Conservation (phyloP, 2,888 invertebrate species). For the Bellardia pandia region DNA sequence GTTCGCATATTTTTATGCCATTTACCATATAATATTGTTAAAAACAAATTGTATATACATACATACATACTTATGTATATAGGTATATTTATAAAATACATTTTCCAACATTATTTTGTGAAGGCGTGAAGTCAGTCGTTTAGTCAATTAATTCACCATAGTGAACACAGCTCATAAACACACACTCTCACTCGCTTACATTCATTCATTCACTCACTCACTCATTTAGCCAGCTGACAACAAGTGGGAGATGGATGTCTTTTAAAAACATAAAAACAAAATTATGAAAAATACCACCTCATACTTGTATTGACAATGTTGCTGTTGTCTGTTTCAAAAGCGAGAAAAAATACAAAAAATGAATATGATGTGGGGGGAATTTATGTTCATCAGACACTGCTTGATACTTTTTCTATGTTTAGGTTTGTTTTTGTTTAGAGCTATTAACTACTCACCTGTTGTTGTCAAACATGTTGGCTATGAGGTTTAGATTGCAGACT, state of each 20-base stretch:
- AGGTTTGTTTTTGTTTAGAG: background rate
- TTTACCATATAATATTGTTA: background rate
- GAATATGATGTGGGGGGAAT: slow-evolving; percentile 66
- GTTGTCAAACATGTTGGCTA: slow-evolving; percentile 63
- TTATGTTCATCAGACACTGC: slow-evolving; percentile 57
- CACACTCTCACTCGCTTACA: slow-evolving; percentile 15
- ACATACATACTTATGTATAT: background rate
- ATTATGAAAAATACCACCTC: slow-evolving; percentile 62
- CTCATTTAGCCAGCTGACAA: slow-evolving; percentile 58
- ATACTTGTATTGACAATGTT: slow-evolving; percentile 55
- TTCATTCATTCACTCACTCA: slow-evolving; percentile 38
- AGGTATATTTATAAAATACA: background rate
- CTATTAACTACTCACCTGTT: slow-evolving; percentile 66
- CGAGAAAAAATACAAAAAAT: background rate
- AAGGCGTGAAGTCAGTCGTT: slow-evolving; percentile 72
- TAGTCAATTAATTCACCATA: slow-evolving; percentile 68
- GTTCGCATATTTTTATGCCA: background rate
- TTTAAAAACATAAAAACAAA: slow-evolving; percentile 51
- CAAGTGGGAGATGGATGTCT: slow-evolving; percentile 73
- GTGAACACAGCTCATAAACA: slow-evolving; percentile 17
- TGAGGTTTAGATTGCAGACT: slow-evolving; percentile 11
- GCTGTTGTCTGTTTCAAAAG: slow-evolving; percentile 1
- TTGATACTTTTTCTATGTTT: slow-evolving; percentile 44
- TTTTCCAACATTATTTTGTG: slow-evolving; percentile 62
- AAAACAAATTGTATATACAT: background rate